Conservation (phyloP, 1,140 invertebrate species). For the Sweltsa coloradensis region DNA sequence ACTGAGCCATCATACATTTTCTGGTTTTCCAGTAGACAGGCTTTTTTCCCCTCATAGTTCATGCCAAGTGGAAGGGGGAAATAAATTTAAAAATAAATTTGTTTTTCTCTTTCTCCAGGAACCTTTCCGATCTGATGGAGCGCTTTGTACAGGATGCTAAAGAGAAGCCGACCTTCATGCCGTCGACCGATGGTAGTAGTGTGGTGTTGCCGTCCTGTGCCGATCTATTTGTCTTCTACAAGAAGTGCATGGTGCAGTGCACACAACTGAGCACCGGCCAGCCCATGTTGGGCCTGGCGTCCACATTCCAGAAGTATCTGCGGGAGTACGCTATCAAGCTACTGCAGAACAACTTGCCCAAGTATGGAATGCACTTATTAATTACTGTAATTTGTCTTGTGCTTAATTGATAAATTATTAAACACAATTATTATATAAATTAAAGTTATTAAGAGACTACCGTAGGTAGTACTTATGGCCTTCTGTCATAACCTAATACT, state of each 20-base stretch:
- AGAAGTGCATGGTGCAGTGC: slow-evolving; percentile 96
- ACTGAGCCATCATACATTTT: too few relatives aligned
- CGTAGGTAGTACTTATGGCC: too few relatives aligned
- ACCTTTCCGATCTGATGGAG: slow-evolving; percentile 62
- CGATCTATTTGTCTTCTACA: slow-evolving; percentile 86
- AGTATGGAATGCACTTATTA: too few relatives aligned
- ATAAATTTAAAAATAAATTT: too few relatives aligned
- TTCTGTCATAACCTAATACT: too few relatives aligned
- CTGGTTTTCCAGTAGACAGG: too few relatives aligned
- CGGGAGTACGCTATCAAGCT: slow-evolving; percentile 82
- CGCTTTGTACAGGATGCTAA: slow-evolving; percentile 58
- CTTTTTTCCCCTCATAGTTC: too few relatives aligned
- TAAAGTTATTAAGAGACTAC: too few relatives aligned
- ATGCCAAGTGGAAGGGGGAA: too few relatives aligned
- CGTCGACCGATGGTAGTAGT: not conserved
- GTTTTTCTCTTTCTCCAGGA: slow-evolving; percentile 1
- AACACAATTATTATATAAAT: too few relatives aligned
- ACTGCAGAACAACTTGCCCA: slow-evolving; percentile 76
- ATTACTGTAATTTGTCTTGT: too few relatives aligned
- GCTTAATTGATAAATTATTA: too few relatives aligned
- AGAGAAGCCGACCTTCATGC: not conserved
- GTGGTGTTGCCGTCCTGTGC: slow-evolving; percentile 68
- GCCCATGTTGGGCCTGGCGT: slow-evolving; percentile 75
- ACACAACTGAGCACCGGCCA: slow-evolving; percentile 82
- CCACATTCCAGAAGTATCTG: slow-evolving; percentile 90